Base-by-base conservation (phyloP, 2,888 invertebrate species). In the Callosobruchus maculatus region DNA sequence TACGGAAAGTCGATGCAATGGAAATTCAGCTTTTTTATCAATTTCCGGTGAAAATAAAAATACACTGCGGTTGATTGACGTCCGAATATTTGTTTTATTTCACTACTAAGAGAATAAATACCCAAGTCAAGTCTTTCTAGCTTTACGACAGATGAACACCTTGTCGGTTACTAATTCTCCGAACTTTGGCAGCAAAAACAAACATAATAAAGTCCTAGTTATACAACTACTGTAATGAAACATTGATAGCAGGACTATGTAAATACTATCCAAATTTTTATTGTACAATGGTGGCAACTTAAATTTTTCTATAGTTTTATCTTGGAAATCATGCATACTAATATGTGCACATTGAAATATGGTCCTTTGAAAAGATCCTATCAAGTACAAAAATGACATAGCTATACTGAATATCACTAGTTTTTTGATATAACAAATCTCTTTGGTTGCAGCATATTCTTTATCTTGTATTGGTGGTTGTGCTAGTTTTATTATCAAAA, bases 281-380 rank as follows among this genome's bases (percentile, higher is more conserved):
- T 83, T 84, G 77, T 83, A 81, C 21, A 85, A 76, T 21, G 85
- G 84, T 0, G 84, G 84, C 75, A 84, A 80, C 81, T 82, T 83
- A 74, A 85, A 85, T 74, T 78, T 82, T 21, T 75, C 76, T n/a
- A 73, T 69, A 0, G 74, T 73, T 69, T 26, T 72, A 26, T 76
- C 74, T 66, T 49, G 71, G 67, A 76, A 76, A 70, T 73, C 70
- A 22, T 82, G 78, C 0, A 77, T 77, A 30, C 78, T 73, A 20
- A 82, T 78, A 74, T 85, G 83, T 71, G 83, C 74, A 31, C 84
- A 78, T 71, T 82, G 80, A 72, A 85, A 81, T 68, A 84, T 68
- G 73, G 83, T 81, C 72, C 85, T 81, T 78, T 85, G 85, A 72
- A 83, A 80, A 13, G 86, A 85, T 21, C 82, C 83, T 67, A 83